Base-by-base conservation (phyloP, 2,113 vertebrate genomes). In the Takifugu bimaculatus region DNA sequence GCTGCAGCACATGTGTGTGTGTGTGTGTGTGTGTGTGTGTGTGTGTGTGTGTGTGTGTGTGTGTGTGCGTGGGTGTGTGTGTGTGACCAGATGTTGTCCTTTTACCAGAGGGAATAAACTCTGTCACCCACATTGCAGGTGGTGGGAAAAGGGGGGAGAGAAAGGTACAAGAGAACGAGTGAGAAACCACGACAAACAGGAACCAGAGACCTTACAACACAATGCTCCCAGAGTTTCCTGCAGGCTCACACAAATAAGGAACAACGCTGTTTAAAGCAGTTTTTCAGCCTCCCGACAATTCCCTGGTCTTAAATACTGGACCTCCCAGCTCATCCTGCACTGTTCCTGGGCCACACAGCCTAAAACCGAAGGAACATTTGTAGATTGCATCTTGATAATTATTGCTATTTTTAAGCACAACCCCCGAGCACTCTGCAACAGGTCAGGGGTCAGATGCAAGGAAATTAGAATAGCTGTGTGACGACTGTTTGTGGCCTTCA, bases 161-260 rank as follows among this genome's bases (percentile, higher is more conserved):
- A 79, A 77, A 79, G 65, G 61, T 76, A 83, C 80, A 80, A 82
- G 67, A 83, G 88, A 87, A 80, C 47, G 63, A 81, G 69, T 69
- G 69, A 88, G 83, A 74, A 86, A 85, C 80, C 72, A 81, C 57
- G 77, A 74, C 83, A 88, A 88, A 86, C 88, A 89, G 88, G 88
- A 89, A 88, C 79, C 75, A 50, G 71, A 68, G 78, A 78, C 77
- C 74, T 78, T 77, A 84, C 66, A 87, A 85, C 81, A 88, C 86
- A 89, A 88, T 87, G 70, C 81, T 73, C 26, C 1, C 82, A 60
- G 64, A 79, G 78, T 81, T 88, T 89, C 86, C 88, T 88, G 86
- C 85, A 87, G 82, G 84, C 65, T 69, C 65, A 73, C 62, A 83
- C 78, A 88, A 87, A 88, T 89, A 88, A 89, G 86, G 72, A 83